Conservation (phyloP, 2,888 invertebrate genomes). For the Tinea trinotella region DNA sequence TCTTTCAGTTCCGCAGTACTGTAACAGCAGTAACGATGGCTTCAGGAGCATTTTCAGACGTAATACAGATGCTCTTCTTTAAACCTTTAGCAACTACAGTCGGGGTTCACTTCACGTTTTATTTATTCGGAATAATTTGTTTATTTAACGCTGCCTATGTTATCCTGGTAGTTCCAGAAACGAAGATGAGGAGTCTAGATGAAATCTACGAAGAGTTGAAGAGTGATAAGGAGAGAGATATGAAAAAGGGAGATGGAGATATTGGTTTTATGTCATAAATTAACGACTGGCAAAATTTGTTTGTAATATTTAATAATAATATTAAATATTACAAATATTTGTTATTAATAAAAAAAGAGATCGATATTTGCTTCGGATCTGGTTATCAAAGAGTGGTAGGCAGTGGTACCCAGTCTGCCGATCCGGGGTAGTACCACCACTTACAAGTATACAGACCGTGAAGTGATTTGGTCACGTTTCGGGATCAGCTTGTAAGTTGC, state of each 20-base stretch:
- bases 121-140: constrained; percentile 43
- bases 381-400: no score
- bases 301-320: no score
- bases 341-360: no score
- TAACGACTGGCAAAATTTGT: no score
- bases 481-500: no score
- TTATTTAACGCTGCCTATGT: constrained; percentile 37
- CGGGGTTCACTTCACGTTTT: constrained; percentile 45
- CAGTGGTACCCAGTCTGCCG: no score
- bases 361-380: no score
- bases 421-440: no score
- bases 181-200: constrained; percentile 38
- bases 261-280: no score
- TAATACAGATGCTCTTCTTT: constrained; percentile 50
- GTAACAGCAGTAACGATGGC: constrained; percentile 49
- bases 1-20: constrained; percentile 54
- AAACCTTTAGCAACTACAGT: constrained; percentile 41
- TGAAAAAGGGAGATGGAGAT: neutral
- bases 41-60: constrained; percentile 35
- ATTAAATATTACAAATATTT: no score
- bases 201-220: constrained; percentile 45
- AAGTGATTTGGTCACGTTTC: no score
- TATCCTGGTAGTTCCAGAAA: constrained; percentile 43
- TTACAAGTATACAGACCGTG: no score
- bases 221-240: constrained; percentile 40